These are phyloP conservation scores for Botia almorhae DNA, from an alignment of 2,797 vertebrate genomes.

Conservation along the genomic window DNA sequence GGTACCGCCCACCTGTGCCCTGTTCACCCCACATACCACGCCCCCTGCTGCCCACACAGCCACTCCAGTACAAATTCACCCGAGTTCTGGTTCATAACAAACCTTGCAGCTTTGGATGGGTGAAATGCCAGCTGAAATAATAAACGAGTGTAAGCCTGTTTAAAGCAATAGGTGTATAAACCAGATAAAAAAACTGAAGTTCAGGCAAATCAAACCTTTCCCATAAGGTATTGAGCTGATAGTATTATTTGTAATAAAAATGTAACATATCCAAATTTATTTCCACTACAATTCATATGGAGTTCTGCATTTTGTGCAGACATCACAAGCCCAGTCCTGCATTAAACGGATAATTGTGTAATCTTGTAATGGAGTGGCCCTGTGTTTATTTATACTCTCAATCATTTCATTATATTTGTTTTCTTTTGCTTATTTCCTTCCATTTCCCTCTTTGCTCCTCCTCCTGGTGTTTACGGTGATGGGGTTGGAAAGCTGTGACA, in stretches of 20 bases:
- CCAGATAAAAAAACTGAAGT: too few relatives aligned
- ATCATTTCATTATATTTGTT: conserved; percentile 24
- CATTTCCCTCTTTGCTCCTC: conserved; percentile 22
- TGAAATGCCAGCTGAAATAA: background rate
- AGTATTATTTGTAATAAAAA: too few relatives aligned
- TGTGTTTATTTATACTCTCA: conserved; percentile 35
- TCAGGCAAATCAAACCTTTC: too few relatives aligned
- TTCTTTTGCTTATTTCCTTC: conserved; percentile 46
- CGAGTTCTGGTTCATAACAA: conserved; percentile 7
- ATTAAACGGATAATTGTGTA: background rate
- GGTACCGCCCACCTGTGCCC: conserved; percentile 81
- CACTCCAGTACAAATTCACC: conserved; percentile 73
- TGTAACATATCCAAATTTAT: too few relatives aligned
- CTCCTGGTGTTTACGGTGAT: conserved; percentile 67
- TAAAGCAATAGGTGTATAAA: too few relatives aligned
- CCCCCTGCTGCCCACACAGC: conserved; percentile 51
- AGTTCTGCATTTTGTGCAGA: too few relatives aligned
- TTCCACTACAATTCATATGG: too few relatives aligned
- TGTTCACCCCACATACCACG: conserved; percentile 59
- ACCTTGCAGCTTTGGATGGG: background rate
- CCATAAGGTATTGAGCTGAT: too few relatives aligned
- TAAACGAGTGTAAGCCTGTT: too few relatives aligned
- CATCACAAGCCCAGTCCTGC: too few relatives aligned
- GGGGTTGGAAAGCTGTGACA: conserved; percentile 68
- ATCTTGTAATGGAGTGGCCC: conserved; percentile 60